Base-by-base conservation (phyloP, 2,888 invertebrate genomes). In the Dichetophora obliterata region DNA sequence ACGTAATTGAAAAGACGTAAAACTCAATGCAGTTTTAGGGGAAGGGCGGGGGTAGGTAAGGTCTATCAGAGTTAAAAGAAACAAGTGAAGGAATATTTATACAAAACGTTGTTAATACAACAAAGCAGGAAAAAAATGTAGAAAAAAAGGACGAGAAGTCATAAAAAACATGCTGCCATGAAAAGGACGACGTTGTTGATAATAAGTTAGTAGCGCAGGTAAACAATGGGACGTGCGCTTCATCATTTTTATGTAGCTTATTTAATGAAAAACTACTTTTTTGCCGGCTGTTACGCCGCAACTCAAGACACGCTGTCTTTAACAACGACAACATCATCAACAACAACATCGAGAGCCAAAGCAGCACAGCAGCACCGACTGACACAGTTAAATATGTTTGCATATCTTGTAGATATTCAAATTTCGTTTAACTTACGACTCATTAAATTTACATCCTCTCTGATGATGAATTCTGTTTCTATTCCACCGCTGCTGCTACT, bases 391-490 rank as follows among this genome's bases (percentile, higher is more conserved):
- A 54, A 71, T 71, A 34, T 68, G 68, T 68, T 68, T 68, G 68
- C 68, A 70, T 61, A 61, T 61, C 72, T 50, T 61, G 43, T 24
- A 43, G 24, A 74, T 54, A 74, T 74, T 52, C 70, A 82, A 80
- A 80, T 80, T 80, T 77, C 80, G 75, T 79, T 80, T 79, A 78
- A 80, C 80, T 80, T 81, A 78, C 81, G 78, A 79, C 80, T 82
- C 82, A 82, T 82, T 82, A 82, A 81, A 80, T 80, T 81, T 43
- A 43, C 43, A 43, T 37, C 19, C 34, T 9, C 66, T 24, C 11
- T 5, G n/a, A n/a, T 57, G 9, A 16, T 11, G 11, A 31, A 22
- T 37, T 71, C 34, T 11, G 54, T 59, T 37, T 37, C 19, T 34
- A n/a, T 31, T 31, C 59, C 5, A 16, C 27, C 50, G 50, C 69